phyloP scores from a whole-genome alignment of 2,113 vertebrate genomes.

The Chionomys nivalis region DNA sequence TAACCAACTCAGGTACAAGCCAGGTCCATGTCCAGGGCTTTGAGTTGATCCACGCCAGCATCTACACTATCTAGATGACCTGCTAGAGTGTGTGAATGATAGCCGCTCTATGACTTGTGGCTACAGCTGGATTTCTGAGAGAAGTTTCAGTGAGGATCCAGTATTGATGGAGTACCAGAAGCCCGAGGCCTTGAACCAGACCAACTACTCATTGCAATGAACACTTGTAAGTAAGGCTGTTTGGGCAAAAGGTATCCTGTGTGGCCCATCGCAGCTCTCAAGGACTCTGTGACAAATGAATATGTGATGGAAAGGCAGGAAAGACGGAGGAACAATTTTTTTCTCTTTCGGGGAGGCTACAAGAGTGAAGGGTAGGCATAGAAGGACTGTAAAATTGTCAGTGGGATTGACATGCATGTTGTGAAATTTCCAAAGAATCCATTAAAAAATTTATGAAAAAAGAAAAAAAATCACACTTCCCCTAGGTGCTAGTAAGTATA shows the following conservation, averaged over 20 bases:
- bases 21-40: background rate
- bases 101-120: background rate
- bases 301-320: background rate
- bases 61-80: background rate
- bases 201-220: background rate
- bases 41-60: background rate
- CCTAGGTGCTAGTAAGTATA: too few species aligned
- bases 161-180: background rate
- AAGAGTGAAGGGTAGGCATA: background rate
- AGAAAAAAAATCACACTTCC: background rate
- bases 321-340: background rate
- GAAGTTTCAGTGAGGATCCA: background rate
- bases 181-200: background rate
- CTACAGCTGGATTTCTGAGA: background rate
- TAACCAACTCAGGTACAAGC: background rate
- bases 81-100: background rate
- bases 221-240: background rate
- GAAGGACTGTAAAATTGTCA: background rate
- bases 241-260: background rate
- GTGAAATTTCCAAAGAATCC: background rate
- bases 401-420: background rate
- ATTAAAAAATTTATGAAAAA: background rate
- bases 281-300: background rate
- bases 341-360: background rate
- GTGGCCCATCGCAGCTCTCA: background rate